phyloP scores from a whole-genome alignment of 2,888 invertebrate genomes.

The Lepeophtheirus nordmannii region DNA sequence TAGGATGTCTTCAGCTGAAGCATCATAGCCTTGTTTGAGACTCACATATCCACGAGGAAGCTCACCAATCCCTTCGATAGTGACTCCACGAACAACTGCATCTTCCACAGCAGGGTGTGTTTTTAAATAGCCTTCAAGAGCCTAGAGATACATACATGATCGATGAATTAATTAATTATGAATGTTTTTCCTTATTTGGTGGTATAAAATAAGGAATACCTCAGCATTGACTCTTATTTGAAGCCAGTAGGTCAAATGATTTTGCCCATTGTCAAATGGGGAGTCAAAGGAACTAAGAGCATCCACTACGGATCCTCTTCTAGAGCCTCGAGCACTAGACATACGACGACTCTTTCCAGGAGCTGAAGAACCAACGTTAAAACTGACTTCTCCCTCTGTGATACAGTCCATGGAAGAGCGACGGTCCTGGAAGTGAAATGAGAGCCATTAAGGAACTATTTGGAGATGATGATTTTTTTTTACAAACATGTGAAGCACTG shows the following conservation, averaged over 20 bases:
- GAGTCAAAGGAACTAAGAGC: not conserved
- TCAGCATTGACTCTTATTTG: not conserved
- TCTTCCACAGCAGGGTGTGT: constrained; percentile 21
- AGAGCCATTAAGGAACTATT: too few relatives aligned
- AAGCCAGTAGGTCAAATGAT: not conserved
- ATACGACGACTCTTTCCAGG: not conserved
- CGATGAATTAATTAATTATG: not conserved
- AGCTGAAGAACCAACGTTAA: not conserved
- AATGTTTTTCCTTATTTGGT: not conserved
- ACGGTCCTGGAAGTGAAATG: not conserved
- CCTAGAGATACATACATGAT: not conserved
- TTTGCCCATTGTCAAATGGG: not conserved
- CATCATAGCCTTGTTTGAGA: constrained; percentile 12
- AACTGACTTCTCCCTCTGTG: not conserved
- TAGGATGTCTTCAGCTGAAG: constrained; percentile 12
- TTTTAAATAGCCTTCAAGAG: not conserved
- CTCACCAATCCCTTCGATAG: constrained; percentile 15
- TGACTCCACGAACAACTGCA: constrained; percentile 7
- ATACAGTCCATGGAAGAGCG: constrained; percentile 16
- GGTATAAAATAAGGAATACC: not conserved
- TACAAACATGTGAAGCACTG: too few relatives aligned
- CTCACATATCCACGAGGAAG: constrained; percentile 9
- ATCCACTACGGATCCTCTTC: not conserved
- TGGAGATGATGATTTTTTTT: too few relatives aligned
- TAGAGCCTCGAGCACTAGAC: not conserved